Base-by-base conservation (phyloP, 2,797 vertebrate genomes). In the Otolemur crassicaudatus region DNA sequence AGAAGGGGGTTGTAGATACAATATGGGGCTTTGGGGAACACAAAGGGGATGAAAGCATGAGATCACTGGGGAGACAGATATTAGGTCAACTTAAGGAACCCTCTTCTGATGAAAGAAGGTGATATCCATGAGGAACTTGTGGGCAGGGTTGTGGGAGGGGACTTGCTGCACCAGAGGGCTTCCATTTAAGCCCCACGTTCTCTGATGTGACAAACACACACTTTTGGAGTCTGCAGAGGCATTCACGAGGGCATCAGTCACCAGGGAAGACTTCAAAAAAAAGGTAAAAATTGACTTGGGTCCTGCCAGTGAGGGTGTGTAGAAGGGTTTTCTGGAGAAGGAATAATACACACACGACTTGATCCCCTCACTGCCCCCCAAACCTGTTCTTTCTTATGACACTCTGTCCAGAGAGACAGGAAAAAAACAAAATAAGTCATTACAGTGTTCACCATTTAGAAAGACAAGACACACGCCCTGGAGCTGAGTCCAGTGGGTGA, bases 401-500 rank as follows among this genome's bases (percentile, higher is more conserved):
- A 37, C 49, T 85, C 61, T 87, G 0, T 60, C 65, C 25, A 90
- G 20, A 85, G 67, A 53, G 49, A 53, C 49, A 53, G 14, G 40
- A 86, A 31, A 89, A 89, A 96, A 93, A 29, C 31, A 75, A 84
- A 73, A 20, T n/a, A 75, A 58, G 6, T 89, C 70, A 67, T 72
- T 29, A 22, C 2, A 86, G 22, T 4, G 4, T 25, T 91, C 5
- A 3, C 27, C 31, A 29, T 79, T 83, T 84, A 79, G 29, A 93
- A 79, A 81, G 37, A 80, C 7, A 94, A 82, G 87, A 25, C 60
- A 69, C n/a, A 60, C 6, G 2, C 22, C 58, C 40, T 79, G 20
- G n/a, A 58, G 49, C 43, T 63, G 27, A 83, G 46, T 73, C 19
- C 14, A 14, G 22, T 31, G 20, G 75, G 43, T 58, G 40, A 80